Base-by-base conservation (phyloP, 2,113 vertebrate species). In the Thamnaconus septentrionalis region DNA sequence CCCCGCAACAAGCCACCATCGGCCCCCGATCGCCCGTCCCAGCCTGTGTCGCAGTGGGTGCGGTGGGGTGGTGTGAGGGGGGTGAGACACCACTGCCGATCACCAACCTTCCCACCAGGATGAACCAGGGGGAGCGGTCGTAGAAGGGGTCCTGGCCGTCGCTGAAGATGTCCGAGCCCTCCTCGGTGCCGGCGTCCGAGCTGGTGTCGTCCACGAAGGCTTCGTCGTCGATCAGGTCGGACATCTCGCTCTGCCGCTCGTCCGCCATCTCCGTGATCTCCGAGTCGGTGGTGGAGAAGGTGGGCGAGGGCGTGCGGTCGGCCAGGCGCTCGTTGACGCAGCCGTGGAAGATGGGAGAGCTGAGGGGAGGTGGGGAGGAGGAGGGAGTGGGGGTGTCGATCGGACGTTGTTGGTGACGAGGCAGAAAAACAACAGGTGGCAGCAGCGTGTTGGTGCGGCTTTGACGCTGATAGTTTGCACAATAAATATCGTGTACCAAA, bases 31-130 rank as follows among this genome's bases (percentile, higher is more conserved):
- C 75, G 65, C 71, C 18, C 86, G 80, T 69, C 87, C 91, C 90
- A 89, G 90, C 87, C 55, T 59, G 63, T 84, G 79, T 63, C 18
- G 18, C 18, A 2, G 83, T 62, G 42, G 90, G 48, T 50, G 48
- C 5, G 4, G 48, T n/a, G 48, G n/a, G 48, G 48, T 50, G 18
- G 18, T 31, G 18, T 31, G 18, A 85, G 87, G 84, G 89, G 56
- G 57, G 44, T 74, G 76, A 85, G 87, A 73, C 9, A 41, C 62
- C 66, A 41, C 41, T 47, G 47, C 66, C 54, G 4, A 59, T 93
- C 94, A 99, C 97, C 95, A 98, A 99, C 97, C 97, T 99, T 95
- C 97, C 97, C 94, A 99, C 96, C 92, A 99, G 95, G 93, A 95
- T 99, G 95, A 99, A 99, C 97, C 97, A 99, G 87, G 97, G 97